Conservation (phyloP, 2,113 vertebrate genomes). For the Lasiurus borealis region DNA sequence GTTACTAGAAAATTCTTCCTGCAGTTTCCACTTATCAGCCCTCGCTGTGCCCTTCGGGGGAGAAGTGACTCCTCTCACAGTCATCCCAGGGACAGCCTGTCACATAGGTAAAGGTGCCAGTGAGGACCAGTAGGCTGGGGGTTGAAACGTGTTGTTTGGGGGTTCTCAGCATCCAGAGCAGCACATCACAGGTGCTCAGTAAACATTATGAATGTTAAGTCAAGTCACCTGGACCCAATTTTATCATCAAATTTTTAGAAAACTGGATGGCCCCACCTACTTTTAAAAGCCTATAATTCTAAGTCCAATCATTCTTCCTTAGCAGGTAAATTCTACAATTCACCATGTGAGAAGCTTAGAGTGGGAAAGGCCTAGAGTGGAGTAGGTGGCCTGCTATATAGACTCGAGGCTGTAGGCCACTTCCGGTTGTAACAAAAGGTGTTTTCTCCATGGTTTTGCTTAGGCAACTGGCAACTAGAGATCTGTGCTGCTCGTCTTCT, state of each 20-base stretch:
- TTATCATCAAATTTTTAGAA: not conserved
- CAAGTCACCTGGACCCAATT: not conserved
- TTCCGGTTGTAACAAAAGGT: not conserved
- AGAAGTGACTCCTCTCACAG: not conserved
- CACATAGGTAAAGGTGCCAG: not conserved
- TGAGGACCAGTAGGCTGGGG: not conserved
- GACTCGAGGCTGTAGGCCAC: not conserved
- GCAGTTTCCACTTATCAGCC: not conserved
- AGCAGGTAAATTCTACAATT: not conserved
- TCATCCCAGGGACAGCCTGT: not conserved
- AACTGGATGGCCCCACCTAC: not conserved
- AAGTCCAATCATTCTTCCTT: not conserved
- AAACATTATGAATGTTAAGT: not conserved
- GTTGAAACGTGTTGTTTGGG: not conserved
- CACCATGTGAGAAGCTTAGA: not conserved
- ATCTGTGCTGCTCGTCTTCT: not conserved
- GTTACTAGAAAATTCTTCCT: not conserved
- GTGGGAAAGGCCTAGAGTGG: not conserved
- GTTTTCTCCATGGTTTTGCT: not conserved
- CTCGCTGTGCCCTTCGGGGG: not conserved
- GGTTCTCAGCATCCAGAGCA: not conserved
- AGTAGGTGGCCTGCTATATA: not conserved
- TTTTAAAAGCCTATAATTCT: not conserved
- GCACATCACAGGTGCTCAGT: not conserved
- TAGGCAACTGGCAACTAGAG: not conserved